Base-by-base conservation (phyloP, 1,140 invertebrate species). In the Zaprionus tsacasi region DNA sequence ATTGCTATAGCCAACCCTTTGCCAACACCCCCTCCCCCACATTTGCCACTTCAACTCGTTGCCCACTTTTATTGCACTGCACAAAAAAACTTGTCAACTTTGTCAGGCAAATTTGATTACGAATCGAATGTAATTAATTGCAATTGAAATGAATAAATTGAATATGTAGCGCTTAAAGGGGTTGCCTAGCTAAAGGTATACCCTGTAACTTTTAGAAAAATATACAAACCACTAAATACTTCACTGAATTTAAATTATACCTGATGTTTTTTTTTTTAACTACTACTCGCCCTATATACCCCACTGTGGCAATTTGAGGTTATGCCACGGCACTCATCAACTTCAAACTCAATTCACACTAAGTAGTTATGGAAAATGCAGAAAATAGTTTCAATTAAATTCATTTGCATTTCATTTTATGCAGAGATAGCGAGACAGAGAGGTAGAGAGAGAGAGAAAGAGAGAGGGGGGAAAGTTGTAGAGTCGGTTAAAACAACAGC, bases 351-450 rank as follows among this genome's bases (percentile, higher is more conserved):
- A 5, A 50, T 60, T 70, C 15, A 13, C 6, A 43, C 48, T 67
- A 27, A 36, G 30, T 66, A 67, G 57, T 72, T 67, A 68, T 68
- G 35, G 30, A 36, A 61, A 75, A 65, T 50, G 56, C 21, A 21
- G 36, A 57, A 78, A 61, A 50, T 76, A 38, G 58, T 66, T 70
- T 58, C 56, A 78, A 56, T 61, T 66, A 66, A 61, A 70, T 76
- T 78, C 64, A 78, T 55, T 74, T 58, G 13, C 58, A 69, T 50
- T 69, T 25, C 40, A 55, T 36, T 60, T 60, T 25, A 35, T 38
- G 6, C 17, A 17, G 13, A 36, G 10, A 0, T 12, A 52, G 13
- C 0, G 4, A 4, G 17, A 35, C 3, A 13, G 50, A 36, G 0
- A 27, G 13, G 45, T 15, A 54, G 13, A 55, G 6, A 7, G 5